Conservation (phyloP, 1,140 invertebrate species). For the Coptotermes formosanus region DNA sequence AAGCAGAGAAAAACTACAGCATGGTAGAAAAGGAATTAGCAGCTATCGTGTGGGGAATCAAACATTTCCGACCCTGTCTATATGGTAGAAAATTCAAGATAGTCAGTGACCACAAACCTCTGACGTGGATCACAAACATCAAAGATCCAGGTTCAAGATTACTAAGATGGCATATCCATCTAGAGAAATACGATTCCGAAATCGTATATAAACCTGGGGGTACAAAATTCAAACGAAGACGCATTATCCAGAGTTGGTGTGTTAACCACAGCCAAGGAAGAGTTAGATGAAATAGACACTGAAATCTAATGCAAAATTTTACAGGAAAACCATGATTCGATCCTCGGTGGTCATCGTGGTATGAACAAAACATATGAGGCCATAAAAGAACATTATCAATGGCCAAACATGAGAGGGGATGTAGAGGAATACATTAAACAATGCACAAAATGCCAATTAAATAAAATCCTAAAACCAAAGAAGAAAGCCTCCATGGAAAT, state of each 20-base stretch:
- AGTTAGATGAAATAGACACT: too few species aligned
- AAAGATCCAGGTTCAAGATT: slow-evolving; percentile 40
- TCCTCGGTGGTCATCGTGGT: too few species aligned
- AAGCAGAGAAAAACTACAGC: slow-evolving; percentile 38
- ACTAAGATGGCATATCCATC: slow-evolving; percentile 41
- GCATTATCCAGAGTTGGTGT: too few species aligned
- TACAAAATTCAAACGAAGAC: too few species aligned
- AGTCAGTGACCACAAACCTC: too few species aligned
- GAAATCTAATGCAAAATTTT: too few species aligned
- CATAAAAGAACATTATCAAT: neutral
- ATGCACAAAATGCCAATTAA: slow-evolving; percentile 1
- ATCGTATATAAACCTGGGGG: slow-evolving; percentile 39
- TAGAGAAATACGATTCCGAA: slow-evolving; percentile 43
- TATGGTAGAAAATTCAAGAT: too few species aligned
- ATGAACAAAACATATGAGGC: too few species aligned
- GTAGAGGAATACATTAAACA: neutral
- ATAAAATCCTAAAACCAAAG: neutral
- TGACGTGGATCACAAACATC: too few species aligned
- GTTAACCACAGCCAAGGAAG: neutral
- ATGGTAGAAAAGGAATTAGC: slow-evolving; percentile 45
- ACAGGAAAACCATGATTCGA: too few species aligned
- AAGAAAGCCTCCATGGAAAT: neutral
- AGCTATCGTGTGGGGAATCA: too few species aligned
- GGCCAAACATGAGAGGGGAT: neutral
- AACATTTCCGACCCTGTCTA: too few species aligned